Evolutionary conservation across 2,888 invertebrate genomes (phyloP).

Genomic region (Acronicta alni): DNA sequence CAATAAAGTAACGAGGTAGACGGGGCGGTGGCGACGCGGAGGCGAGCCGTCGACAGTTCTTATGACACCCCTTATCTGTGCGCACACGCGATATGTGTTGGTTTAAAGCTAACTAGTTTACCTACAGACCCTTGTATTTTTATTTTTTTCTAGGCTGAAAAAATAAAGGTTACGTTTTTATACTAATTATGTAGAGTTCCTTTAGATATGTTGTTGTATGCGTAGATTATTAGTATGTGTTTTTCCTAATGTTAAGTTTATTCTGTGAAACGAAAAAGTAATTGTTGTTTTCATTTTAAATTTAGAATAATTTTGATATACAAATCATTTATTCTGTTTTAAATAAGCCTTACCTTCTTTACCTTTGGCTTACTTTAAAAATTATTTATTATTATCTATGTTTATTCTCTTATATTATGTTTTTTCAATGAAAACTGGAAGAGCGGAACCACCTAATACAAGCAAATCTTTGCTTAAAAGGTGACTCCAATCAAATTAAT

Average conservation of each 20-base stretch:
- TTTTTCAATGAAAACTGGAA: too few relatives aligned
- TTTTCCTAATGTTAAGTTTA: background rate
- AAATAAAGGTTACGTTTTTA: slow-evolving; percentile 21
- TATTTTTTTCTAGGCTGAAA: slow-evolving; percentile 26
- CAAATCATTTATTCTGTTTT: too few relatives aligned
- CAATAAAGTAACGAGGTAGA: slow-evolving; percentile 84
- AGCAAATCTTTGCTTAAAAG: too few relatives aligned
- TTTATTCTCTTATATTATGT: too few relatives aligned
- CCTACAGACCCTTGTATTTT: slow-evolving; percentile 44
- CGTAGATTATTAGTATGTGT: background rate
- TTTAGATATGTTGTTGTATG: background rate
- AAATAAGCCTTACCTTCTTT: too few relatives aligned
- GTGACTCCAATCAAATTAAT: too few relatives aligned
- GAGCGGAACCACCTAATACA: too few relatives aligned
- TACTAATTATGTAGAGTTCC: slow-evolving; percentile 8
- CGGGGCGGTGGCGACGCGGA: slow-evolving; percentile 72
- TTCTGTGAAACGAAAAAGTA: too few relatives aligned
- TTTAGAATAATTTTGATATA: too few relatives aligned
- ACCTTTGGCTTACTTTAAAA: too few relatives aligned
- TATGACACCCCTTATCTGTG: slow-evolving; percentile 85
- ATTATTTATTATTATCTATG: too few relatives aligned
- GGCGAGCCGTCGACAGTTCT: slow-evolving; percentile 78
- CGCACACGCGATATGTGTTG: slow-evolving; percentile 79
- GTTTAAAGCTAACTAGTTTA: slow-evolving; percentile 60
- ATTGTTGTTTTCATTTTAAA: too few relatives aligned